A percentile compares a stretch with the other conserved stretches of the same genome.
Evolutionary conservation across 2,113 vertebrate species (phyloP).

Genomic region (Aspidoscelis tigris): DNA sequence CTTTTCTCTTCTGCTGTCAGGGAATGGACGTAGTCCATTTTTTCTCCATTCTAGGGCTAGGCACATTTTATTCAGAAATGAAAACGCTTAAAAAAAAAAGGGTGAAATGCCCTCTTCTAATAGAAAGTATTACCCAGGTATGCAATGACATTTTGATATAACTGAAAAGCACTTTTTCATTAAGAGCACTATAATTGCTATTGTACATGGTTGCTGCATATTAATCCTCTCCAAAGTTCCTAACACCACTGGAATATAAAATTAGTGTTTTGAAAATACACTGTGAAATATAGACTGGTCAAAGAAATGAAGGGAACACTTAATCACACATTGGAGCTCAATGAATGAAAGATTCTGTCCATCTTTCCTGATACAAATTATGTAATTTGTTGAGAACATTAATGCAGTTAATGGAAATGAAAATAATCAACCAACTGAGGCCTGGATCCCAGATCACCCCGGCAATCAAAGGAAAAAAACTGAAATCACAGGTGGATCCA

Average conservation of each 20-base stretch:
- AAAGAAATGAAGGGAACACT: no score
- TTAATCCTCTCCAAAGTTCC: not conserved
- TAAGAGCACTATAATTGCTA: not conserved
- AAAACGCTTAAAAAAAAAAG: slow-evolving; percentile 5
- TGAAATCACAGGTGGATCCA: no score
- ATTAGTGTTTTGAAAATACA: slow-evolving; percentile 1
- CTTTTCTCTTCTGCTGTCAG: not conserved
- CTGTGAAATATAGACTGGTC: not conserved
- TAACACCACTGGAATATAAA: not conserved
- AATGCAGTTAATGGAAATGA: no score
- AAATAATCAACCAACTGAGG: no score
- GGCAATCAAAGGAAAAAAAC: no score
- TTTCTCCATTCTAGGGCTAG: not conserved
- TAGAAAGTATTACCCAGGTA: slow-evolving; percentile 1
- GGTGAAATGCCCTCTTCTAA: accelerated
- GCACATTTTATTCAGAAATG: not conserved
- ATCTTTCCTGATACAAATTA: no score
- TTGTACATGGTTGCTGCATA: not conserved
- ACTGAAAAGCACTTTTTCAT: not conserved
- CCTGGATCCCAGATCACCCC: no score
- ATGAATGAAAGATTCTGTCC: no score
- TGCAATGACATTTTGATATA: not conserved
- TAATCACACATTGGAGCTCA: no score
- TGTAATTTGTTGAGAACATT: no score
- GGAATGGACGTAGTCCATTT: slow-evolving; percentile 2